These are phyloP conservation scores for Struthio camelus DNA, from an alignment of 2,113 vertebrate genomes.

Conservation along the genomic window DNA sequence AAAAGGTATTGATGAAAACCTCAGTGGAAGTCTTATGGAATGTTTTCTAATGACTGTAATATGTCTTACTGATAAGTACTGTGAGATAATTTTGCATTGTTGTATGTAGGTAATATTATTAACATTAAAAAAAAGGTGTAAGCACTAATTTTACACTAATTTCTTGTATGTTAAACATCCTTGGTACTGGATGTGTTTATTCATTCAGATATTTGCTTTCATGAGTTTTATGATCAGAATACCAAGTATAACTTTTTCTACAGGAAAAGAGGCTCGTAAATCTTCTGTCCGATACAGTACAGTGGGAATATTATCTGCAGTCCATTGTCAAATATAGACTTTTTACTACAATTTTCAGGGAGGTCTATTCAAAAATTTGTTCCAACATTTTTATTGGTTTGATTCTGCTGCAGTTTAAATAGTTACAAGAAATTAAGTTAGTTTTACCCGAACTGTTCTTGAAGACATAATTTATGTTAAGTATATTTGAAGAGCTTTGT, in stretches of 20 bases:
- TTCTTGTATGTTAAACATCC: neutral
- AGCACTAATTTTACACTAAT: neutral
- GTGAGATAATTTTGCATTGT: neutral
- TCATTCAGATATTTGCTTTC: neutral
- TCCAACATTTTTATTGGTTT: neutral
- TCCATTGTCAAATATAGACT: neutral
- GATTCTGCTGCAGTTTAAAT: neutral
- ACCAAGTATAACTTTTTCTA: neutral
- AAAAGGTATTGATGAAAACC: neutral
- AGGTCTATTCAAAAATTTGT: neutral
- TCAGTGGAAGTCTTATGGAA: neutral
- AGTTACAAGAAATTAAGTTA: neutral
- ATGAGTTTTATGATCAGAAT: neutral
- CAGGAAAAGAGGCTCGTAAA: neutral
- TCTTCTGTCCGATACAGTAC: neutral
- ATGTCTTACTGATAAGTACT: neutral
- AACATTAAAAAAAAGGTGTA: neutral
- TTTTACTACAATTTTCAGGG: neutral
- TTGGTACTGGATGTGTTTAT: neutral
- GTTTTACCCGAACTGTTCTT: neutral
- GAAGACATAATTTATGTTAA: neutral
- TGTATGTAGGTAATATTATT: neutral
- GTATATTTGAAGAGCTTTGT: neutral
- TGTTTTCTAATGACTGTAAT: neutral
- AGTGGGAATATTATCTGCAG: neutral